Conservation (phyloP, 1,140 invertebrate genomes). For the Rhyzopertha dominica region DNA sequence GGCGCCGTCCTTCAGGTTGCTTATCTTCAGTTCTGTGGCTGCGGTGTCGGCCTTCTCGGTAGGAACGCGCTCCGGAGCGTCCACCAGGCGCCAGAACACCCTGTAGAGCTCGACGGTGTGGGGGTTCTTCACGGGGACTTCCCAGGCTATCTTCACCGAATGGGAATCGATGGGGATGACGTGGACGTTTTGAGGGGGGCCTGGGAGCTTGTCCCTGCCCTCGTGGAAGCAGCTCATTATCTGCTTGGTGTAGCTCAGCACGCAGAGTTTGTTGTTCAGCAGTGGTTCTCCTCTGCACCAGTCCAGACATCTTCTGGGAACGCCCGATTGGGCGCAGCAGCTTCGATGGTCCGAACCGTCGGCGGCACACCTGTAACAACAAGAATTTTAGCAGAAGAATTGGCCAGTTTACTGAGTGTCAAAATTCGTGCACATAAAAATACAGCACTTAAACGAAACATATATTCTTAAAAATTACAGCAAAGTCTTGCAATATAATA, state of each 20-base stretch:
- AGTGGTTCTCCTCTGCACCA: conserved; percentile 66
- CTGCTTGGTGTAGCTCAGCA: conserved; percentile 64
- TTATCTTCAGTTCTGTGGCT: conserved; percentile 61
- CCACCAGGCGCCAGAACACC: conserved; percentile 56
- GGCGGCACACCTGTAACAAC: conserved; percentile 73
- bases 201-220: conserved; percentile 67
- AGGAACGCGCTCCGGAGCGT: conserved; percentile 29
- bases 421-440: too few species aligned
- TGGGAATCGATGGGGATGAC: conserved; percentile 57
- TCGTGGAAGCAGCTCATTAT: conserved; percentile 78
- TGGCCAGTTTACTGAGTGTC: too few species aligned
- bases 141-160: conserved; percentile 64
- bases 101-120: conserved; percentile 76
- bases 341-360: conserved; percentile 73
- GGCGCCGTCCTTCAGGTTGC: conserved; percentile 62
- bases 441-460: too few species aligned
- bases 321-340: conserved; percentile 69
- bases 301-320: conserved; percentile 69
- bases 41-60: conserved; percentile 57
- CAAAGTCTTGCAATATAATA: too few species aligned
- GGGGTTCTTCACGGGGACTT: conserved; percentile 73
- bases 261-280: conserved; percentile 59
- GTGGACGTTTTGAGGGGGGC: conserved; percentile 67
- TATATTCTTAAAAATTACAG: too few species aligned
- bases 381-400: too few species aligned